phyloP scores from a whole-genome alignment of 2,113 vertebrate species.

The Empidonax alnorum region DNA sequence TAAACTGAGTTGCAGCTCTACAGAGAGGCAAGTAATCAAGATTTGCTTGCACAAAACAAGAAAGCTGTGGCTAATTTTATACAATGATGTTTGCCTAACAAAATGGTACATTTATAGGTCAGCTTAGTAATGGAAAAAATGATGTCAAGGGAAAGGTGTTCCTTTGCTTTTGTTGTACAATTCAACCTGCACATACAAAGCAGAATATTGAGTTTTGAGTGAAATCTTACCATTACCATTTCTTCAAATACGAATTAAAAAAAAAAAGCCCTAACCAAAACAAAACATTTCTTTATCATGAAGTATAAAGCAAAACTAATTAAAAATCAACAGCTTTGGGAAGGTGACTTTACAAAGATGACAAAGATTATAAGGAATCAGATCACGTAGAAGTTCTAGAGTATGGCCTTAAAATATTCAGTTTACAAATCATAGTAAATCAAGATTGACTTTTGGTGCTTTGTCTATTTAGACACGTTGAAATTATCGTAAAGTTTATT shows the following conservation, averaged over 20 bases:
- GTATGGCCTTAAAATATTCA: rapidly evolving
- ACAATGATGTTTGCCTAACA: conserved; percentile 56
- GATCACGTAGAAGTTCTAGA: neutral
- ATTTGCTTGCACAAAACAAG: conserved; percentile 58
- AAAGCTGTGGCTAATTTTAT: conserved; percentile 69
- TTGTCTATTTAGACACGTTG: neutral
- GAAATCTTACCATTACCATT: neutral
- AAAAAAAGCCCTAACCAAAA: neutral
- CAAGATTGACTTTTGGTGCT: neutral
- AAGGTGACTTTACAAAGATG: neutral
- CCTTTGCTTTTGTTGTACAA: conserved; percentile 3
- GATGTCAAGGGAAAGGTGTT: conserved; percentile 7
- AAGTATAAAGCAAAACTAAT: neutral
- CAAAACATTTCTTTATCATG: neutral
- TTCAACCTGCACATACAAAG: neutral
- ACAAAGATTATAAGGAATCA: neutral
- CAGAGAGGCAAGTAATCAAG: conserved; percentile 54
- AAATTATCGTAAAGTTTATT: neutral
- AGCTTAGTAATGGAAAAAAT: conserved; percentile 51
- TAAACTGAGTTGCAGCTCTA: conserved; percentile 34
- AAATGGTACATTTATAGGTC: conserved; percentile 67
- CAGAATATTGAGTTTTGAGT: neutral
- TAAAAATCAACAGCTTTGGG: neutral
- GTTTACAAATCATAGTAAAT: neutral
- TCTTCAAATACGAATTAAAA: neutral